Conservation (phyloP, 2,888 invertebrate genomes). For the Agapostemon virescens region DNA sequence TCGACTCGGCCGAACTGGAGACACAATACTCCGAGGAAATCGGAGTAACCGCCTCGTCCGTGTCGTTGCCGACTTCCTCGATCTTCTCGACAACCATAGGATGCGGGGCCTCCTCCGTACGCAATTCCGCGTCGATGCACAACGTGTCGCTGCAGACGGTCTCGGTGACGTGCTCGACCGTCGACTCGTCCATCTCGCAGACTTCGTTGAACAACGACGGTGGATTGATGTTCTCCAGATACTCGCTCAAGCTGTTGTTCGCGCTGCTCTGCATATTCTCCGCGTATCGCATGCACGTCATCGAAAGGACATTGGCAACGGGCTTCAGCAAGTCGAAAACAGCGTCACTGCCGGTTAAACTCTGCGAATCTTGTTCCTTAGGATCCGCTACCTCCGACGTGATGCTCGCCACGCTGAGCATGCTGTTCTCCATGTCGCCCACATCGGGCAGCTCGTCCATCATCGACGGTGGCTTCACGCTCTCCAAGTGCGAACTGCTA, state of each 20-base stretch:
- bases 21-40: slow-evolving; percentile 84
- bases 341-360: slow-evolving; percentile 76
- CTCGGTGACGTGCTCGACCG: slow-evolving; percentile 78
- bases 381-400: slow-evolving; percentile 88
- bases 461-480: slow-evolving; percentile 91
- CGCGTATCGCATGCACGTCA: slow-evolving; percentile 77
- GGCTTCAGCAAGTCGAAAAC: slow-evolving; percentile 84
- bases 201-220: slow-evolving; percentile 88
- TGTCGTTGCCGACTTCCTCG: slow-evolving; percentile 83
- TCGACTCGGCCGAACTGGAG: slow-evolving; percentile 87
- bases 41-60: slow-evolving; percentile 84
- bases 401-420: slow-evolving; percentile 92
- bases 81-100: slow-evolving; percentile 56
- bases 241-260: slow-evolving; percentile 82
- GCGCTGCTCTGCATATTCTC: slow-evolving; percentile 78
- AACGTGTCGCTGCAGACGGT: slow-evolving; percentile 81
- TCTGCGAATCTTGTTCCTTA: slow-evolving; percentile 80
- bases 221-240: slow-evolving; percentile 86
- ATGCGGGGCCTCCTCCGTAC: slow-evolving; percentile 75
- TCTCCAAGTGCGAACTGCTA: slow-evolving; percentile 86
- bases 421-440: slow-evolving; percentile 89
- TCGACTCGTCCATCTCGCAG: slow-evolving; percentile 82
- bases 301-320: slow-evolving; percentile 81
- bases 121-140: slow-evolving; percentile 82
- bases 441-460: slow-evolving; percentile 84